These are phyloP conservation scores for Pterostichus madidus DNA, from an alignment of 2,888 invertebrate genomes.

Conservation along the genomic window DNA sequence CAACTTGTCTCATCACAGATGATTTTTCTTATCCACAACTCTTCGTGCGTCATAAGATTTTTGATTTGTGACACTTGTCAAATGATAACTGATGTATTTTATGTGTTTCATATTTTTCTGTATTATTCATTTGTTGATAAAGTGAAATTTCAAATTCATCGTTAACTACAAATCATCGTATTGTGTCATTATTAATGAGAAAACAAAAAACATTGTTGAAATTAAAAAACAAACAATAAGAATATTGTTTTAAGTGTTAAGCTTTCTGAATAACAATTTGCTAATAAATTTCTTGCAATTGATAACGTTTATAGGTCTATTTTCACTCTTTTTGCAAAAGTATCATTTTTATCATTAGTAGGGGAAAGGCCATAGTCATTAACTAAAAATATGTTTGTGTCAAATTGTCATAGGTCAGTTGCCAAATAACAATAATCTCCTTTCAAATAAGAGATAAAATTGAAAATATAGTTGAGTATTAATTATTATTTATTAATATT, in stretches of 20 bases:
- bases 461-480: not conserved
- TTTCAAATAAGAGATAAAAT: too few relatives aligned
- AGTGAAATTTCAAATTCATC: slow-evolving; percentile 45
- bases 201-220: slow-evolving; percentile 25
- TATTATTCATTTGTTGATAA: slow-evolving; percentile 56
- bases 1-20: slow-evolving; percentile 56
- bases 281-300: not conserved
- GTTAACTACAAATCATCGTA: slow-evolving; percentile 21
- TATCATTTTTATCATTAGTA: slow-evolving; percentile 38
- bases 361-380: slow-evolving; percentile 59
- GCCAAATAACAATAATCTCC: slow-evolving; percentile 9
- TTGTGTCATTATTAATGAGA: slow-evolving; percentile 39
- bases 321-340: slow-evolving; percentile 23
- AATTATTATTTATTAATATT: not conserved
- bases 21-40: slow-evolving; percentile 57
- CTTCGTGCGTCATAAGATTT: slow-evolving; percentile 65
- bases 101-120: slow-evolving; percentile 58
- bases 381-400: slow-evolving; percentile 56
- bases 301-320: slow-evolving; percentile 20
- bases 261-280: not conserved
- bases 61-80: slow-evolving; percentile 64
- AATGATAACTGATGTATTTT: slow-evolving; percentile 59
- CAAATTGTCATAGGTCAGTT: slow-evolving; percentile 66
- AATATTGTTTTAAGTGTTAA: slow-evolving; percentile 5
- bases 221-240: slow-evolving; percentile 25